Evolutionary conservation across 2,113 vertebrate species (phyloP).

Genomic region (Zosterops hypoxanthus): DNA sequence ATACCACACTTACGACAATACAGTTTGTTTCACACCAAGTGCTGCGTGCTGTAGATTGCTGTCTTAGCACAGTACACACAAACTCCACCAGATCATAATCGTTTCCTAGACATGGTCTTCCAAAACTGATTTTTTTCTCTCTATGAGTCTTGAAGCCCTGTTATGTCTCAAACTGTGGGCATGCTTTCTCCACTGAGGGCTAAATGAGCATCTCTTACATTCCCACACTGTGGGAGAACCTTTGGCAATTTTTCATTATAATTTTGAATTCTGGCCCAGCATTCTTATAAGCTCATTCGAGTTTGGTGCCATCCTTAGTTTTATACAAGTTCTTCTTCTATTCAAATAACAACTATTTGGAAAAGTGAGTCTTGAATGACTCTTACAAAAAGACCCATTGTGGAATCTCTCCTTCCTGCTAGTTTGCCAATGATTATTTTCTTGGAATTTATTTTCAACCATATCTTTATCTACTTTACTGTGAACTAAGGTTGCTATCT

Average conservation of each 20-base stretch:
- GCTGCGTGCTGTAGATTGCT: not conserved
- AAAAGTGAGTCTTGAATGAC: not conserved
- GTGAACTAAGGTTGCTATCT: not conserved
- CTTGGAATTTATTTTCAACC: not conserved
- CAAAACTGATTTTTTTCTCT: not conserved
- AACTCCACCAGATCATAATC: not conserved
- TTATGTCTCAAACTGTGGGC: not conserved
- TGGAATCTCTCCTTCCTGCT: not conserved
- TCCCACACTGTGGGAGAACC: not conserved
- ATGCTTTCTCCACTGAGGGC: not conserved
- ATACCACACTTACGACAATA: not conserved
- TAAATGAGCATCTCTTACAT: not conserved
- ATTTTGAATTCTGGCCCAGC: not conserved
- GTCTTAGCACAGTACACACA: not conserved
- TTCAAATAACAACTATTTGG: not conserved
- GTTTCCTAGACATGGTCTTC: not conserved
- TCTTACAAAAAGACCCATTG: not conserved
- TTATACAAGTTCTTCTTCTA: not conserved
- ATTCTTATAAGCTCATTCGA: not conserved
- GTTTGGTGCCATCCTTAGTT: not conserved
- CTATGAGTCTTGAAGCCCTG: not conserved
- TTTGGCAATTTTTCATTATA: not conserved
- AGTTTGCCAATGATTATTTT: not conserved
- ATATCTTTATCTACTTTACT: not conserved
- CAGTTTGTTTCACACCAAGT: not conserved